phyloP scores from a whole-genome alignment of 2,888 invertebrate genomes.

The Helicoverpa assulta region DNA sequence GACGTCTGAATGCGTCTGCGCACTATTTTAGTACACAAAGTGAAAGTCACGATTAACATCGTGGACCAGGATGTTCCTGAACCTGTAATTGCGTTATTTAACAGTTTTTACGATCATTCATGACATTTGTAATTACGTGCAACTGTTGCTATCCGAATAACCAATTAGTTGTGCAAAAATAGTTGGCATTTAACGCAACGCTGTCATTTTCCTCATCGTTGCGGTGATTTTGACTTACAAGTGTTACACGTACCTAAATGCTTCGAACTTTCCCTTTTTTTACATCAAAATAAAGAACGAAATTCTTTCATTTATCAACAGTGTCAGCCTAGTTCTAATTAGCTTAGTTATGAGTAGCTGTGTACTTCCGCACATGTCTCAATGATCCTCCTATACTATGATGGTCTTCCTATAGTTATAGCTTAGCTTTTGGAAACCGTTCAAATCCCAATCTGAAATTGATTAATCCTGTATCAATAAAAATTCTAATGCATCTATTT shows the following conservation, averaged over 20 bases:
- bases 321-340: background rate
- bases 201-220: conserved; percentile 1
- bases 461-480: conserved; percentile 31
- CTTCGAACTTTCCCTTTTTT: conserved; percentile 2
- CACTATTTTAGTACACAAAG: conserved; percentile 74
- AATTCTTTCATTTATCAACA: no score
- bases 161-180: conserved; percentile 4
- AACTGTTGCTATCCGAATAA: conserved; percentile 10
- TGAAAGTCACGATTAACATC: conserved; percentile 73
- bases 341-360: background rate
- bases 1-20: conserved; percentile 67
- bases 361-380: background rate
- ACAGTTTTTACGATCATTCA: conserved; percentile 41
- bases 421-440: conserved; percentile 19
- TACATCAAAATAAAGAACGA: background rate
- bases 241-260: background rate
- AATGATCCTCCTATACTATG: no score
- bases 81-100: conserved; percentile 40
- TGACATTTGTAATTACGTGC: conserved; percentile 20
- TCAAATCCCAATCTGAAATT: conserved; percentile 24
- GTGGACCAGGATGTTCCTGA: conserved; percentile 49
- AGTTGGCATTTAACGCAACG: conserved; percentile 1
- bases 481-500: conserved; percentile 47
- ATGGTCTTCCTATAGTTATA: background rate
- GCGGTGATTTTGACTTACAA: conserved; percentile 10